A percentile compares a stretch with the other conserved stretches of the same genome.
Evolutionary conservation across 64 coral and sea anemone species (phyloP).

Genomic region (Porites australiensis): DNA sequence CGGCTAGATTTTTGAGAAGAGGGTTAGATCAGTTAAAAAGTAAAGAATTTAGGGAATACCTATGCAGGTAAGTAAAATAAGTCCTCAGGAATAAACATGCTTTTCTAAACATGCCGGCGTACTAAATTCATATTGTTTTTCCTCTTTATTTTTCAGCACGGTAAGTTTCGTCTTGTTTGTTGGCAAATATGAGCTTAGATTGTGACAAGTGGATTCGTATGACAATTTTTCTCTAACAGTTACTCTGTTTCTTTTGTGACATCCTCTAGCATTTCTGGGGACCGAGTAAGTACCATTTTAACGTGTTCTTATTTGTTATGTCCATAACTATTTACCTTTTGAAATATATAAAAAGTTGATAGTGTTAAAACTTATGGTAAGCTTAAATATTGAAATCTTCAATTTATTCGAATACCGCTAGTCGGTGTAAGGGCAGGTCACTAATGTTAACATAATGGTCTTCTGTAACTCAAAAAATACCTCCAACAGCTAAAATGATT

Average conservation of each 20-base stretch:
- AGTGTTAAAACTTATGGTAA: no score
- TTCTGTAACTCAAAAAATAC: no score
- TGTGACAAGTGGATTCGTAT: neutral
- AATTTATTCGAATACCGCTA: no score
- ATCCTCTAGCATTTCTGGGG: conserved; percentile 95
- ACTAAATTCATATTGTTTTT: conserved; percentile 31
- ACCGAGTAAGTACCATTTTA: conserved; percentile 80
- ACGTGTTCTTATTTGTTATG: neutral
- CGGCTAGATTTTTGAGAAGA: conserved; percentile 56
- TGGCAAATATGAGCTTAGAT: neutral
- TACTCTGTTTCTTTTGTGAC: conserved; percentile 48
- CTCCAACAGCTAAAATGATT: no score
- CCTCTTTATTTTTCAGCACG: conserved; percentile 81
- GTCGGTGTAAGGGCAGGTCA: no score
- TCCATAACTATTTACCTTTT: no score
- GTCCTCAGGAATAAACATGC: neutral
- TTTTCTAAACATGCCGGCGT: neutral
- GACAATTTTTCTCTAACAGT: conserved; percentile 6
- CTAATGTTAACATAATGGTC: no score
- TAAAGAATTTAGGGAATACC: conserved; percentile 97
- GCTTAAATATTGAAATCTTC: no score
- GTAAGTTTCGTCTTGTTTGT: conserved; percentile 66
- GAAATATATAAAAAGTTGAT: no score
- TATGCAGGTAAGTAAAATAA: conserved; percentile 81
- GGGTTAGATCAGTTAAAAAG: conserved; percentile 87